Evolutionary conservation across 2,113 vertebrate genomes (phyloP), one percentile per base, ranked within the genome.

Genomic region (Platanista minor): DNA sequence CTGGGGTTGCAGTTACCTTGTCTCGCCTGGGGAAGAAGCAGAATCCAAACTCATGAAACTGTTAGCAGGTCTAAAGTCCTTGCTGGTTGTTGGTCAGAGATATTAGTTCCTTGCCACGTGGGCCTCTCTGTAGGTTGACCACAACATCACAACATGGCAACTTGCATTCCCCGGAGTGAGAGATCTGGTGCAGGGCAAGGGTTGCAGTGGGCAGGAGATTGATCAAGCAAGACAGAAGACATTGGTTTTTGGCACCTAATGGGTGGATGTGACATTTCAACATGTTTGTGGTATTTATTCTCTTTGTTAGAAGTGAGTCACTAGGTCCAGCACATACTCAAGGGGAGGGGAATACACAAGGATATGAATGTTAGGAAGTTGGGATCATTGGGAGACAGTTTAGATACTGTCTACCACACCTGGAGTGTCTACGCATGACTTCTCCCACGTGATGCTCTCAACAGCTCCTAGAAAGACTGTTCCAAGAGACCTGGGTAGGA

Each of bases 381-480:
- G 9, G 12, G 6, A 18, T 41, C 25, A 46, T 23, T 7, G 2
- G 39, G 66, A 72, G 23, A 3, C 75, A 54, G 18, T 64, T 83
- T 8, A 85, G 15, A 62, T 33, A 7, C 57, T 89, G 13, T 46
- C 20, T 23, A 18, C 39, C 5, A 66, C 18, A 75, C 52, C 36
- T 36, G 46, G 43, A 8, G 0, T 46, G 25, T 62, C 21, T 61
- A 2, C 12, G 39, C 5, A 2, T 49, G 10, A 31, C 15, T 0
- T 29, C 14, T n/a, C 27, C 18, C 87, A 33, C 18, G 7, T 67
- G 43, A n/a, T 84, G 20, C 39, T 81, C 66, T 62, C 41, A 87
- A 17, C 43, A 31, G 36, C 23, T 71, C 21, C 11, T 4, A 20
- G 31, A 36, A 33, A 80, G 43, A 43, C 1, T 20, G 29, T 33